Evolutionary conservation across 2,888 invertebrate genomes (phyloP).

Genomic region (Nebria salina): DNA sequence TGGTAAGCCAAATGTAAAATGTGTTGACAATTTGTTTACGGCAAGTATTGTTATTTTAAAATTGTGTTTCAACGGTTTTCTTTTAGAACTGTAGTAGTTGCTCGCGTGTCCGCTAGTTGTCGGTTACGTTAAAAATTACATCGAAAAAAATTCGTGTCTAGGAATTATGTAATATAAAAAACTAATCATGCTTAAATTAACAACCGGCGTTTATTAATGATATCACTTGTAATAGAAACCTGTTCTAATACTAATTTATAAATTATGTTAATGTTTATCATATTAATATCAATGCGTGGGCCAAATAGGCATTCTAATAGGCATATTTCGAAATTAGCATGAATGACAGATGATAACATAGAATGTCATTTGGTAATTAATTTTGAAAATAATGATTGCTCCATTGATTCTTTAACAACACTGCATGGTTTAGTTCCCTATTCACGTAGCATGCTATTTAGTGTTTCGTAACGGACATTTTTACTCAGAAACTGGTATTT

Average conservation of each 20-base stretch:
- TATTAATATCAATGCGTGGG: not conserved
- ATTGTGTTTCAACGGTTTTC: too few species aligned
- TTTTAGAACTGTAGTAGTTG: too few species aligned
- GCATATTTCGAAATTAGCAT: not conserved
- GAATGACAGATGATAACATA: not conserved
- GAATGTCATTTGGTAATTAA: not conserved
- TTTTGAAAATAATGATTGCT: not conserved
- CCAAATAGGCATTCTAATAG: not conserved
- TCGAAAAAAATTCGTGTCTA: not conserved
- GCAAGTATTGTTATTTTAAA: too few species aligned
- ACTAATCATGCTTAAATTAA: not conserved
- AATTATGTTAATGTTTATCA: not conserved
- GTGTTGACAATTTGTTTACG: too few species aligned
- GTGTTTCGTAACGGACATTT: too few species aligned
- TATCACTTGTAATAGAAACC: not conserved
- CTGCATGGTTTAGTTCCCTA: too few species aligned
- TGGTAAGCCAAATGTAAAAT: too few species aligned
- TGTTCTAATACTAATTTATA: not conserved
- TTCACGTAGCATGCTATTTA: too few species aligned
- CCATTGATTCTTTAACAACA: too few species aligned
- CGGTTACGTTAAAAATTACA: too few species aligned
- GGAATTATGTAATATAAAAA: not conserved
- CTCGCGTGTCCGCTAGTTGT: too few species aligned
- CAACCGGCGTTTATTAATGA: not conserved
- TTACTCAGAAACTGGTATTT: too few species aligned